Evolutionary conservation across 2,113 vertebrate species (phyloP), one percentile per base, ranked within the genome.

Genomic region (Semicossyphus pulcher): DNA sequence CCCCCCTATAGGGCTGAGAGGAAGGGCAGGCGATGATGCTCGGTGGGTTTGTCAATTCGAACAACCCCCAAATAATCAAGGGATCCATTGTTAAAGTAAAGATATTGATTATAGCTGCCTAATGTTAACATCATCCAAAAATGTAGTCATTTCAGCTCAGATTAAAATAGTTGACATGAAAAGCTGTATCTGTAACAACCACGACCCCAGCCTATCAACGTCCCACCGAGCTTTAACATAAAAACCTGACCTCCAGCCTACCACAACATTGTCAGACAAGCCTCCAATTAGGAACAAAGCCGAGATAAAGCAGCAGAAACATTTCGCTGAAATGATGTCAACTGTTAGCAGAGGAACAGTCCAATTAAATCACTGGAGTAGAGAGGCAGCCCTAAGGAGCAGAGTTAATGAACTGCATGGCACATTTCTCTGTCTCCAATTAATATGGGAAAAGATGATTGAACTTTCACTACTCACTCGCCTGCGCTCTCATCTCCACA

Each of bases 281-380:
- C 64, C 52, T 65, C 80, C 74, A 90, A 91, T 88, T 92, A 87
- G 61, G 67, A 54, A 78, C 73, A 80, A 82, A 87, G 59, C 4
- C 0, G 31, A 80, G 75, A 86, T 69, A 87, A 86, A 70, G 69
- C 64, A 29, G 82, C 56, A 62, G 76, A 72, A 90, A 81, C 64
- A 76, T 72, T 88, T 80, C 42, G 52, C 53, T 11, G 47, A 70
- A 88, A 86, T 54, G 7, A 81, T 83, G 76, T 75, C 68, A 80
- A 80, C 78, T 68, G 75, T 84, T 80, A 69, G 72, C 78, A 77
- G 70, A 84, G 73, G 66, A 80, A 56, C 67, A 26, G 81, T 80
- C 81, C 87, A 91, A 91, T 91, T 89, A 91, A 85, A 85, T 81
- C 61, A 54, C 57, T n/a, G 64, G 37, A 59, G 62, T 76, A 49